Evolutionary conservation across 30 jellyfish, hydroid and myxozoan genomes (phyloP).

Genomic region (Sanderia malayensis): DNA sequence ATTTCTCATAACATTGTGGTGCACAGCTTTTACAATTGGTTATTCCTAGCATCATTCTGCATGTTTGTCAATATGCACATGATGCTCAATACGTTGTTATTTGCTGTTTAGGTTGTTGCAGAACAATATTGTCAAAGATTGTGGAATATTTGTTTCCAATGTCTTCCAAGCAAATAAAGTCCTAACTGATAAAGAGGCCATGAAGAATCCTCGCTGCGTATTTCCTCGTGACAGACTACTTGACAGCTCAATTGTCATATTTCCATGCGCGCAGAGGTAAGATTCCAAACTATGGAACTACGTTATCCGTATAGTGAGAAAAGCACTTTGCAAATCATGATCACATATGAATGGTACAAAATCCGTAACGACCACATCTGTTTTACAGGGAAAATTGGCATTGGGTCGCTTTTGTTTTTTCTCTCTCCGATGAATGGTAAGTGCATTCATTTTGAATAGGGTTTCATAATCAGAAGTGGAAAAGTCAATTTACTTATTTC

Average conservation of each 20-base stretch:
- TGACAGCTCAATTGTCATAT: neutral
- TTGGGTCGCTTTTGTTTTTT: constrained; percentile 3
- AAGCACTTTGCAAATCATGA: no score
- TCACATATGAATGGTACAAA: neutral
- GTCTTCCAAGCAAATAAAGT: neutral
- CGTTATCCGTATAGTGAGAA: no score
- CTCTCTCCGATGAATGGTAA: constrained; percentile 7
- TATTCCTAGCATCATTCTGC: no score
- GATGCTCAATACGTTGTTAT: no score
- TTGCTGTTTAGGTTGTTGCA: neutral
- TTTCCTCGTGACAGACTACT: neutral
- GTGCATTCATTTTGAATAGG: no score
- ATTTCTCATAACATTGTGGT: no score
- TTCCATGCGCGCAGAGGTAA: neutral
- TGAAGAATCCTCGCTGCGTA: neutral
- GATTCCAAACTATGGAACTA: neutral
- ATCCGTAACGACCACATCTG: neutral
- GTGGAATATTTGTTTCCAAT: neutral
- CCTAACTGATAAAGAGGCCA: neutral
- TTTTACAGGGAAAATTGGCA: constrained; percentile 18
- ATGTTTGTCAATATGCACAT: no score
- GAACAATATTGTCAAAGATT: neutral
- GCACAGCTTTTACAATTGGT: no score
- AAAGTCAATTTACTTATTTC: neutral
- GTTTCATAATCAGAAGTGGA: no score